Conservation (phyloP, 1,140 invertebrate genomes). For the Andricus grossulariae region DNA sequence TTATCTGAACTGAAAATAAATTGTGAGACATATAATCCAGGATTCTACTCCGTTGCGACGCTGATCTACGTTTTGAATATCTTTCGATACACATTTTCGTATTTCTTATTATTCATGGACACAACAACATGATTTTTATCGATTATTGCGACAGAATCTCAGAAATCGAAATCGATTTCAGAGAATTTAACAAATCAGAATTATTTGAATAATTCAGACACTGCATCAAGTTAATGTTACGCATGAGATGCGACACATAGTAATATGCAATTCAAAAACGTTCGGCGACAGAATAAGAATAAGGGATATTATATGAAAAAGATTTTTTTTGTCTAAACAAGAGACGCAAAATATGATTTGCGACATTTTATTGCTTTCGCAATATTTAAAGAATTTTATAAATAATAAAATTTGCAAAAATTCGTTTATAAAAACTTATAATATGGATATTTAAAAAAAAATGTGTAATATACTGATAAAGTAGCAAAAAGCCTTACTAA, state of each 20-base stretch:
- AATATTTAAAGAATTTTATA: no score
- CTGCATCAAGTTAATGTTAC: not conserved
- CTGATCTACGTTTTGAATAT: not conserved
- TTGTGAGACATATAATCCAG: no score
- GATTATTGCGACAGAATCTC: not conserved
- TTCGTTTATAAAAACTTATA: no score
- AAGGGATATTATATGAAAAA: not conserved
- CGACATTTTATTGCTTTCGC: no score
- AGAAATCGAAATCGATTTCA: not conserved
- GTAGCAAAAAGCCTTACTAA: no score
- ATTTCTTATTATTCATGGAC: no score
- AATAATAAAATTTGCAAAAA: no score
- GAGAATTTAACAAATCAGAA: not conserved
- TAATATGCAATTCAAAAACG: not conserved
- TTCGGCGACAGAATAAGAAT: not conserved
- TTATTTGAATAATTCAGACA: not conserved
- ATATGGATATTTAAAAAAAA: no score
- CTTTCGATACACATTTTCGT: no score
- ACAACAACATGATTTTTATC: not conserved
- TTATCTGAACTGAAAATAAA: no score
- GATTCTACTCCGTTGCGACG: not conserved
- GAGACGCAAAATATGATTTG: not conserved
- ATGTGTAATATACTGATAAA: no score
- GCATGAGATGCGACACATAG: conserved; percentile 9
- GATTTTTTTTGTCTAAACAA: not conserved